Evolutionary conservation across 2,888 invertebrate genomes (phyloP).

Genomic region (Yponomeuta sedellus): DNA sequence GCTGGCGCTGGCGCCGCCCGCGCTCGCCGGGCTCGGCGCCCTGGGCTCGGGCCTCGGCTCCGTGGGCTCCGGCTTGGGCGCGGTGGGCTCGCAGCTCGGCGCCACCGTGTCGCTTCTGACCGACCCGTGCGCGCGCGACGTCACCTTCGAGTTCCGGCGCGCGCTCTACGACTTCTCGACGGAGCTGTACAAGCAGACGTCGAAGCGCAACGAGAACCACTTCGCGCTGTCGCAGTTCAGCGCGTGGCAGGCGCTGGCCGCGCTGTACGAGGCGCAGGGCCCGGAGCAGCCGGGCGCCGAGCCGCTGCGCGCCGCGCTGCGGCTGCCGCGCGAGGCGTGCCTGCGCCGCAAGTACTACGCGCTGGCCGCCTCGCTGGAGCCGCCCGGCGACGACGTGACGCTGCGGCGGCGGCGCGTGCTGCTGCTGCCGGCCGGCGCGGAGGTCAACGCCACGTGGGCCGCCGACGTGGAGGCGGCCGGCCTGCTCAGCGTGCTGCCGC

Average conservation of each 20-base stretch:
- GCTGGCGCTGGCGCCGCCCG: not conserved
- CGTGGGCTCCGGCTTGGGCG: too few relatives aligned
- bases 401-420: conserved; percentile 25
- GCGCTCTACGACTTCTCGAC: conserved; percentile 21
- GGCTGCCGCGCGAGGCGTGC: conserved; percentile 24
- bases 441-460: conserved; percentile 26
- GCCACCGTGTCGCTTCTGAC: not conserved
- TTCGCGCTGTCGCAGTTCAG: conserved; percentile 32
- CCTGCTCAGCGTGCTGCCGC: conserved; percentile 21
- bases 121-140: conserved; percentile 16
- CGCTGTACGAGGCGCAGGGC: conserved; percentile 21
- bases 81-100: not conserved
- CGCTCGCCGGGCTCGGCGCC: not conserved
- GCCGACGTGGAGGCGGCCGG: conserved; percentile 14
- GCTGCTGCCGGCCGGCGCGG: conserved; percentile 24
- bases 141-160: conserved; percentile 19
- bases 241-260: conserved; percentile 33
- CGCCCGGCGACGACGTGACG: conserved; percentile 26
- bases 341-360: conserved; percentile 29
- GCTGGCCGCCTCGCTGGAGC: conserved; percentile 28
- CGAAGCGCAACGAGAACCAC: conserved; percentile 21
- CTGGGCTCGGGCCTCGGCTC: too few relatives aligned
- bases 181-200: conserved; percentile 21
- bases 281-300: not conserved
- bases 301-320: conserved; percentile 18